Evolutionary conservation across 2,113 vertebrate species (phyloP).

Genomic region (Sphaerodactylus townsendi): DNA sequence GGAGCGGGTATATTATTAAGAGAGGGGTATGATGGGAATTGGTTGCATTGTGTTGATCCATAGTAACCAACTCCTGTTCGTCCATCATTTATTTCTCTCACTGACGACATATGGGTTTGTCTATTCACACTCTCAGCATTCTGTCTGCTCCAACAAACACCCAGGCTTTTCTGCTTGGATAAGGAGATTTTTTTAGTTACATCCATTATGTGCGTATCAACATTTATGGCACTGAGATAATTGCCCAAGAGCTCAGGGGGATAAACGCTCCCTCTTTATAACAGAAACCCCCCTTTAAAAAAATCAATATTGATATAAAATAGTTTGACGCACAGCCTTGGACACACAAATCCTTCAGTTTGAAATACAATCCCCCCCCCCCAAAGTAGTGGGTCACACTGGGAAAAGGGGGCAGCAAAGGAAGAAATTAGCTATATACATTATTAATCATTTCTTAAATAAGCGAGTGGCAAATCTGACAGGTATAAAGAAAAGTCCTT

Average conservation of each 20-base stretch:
- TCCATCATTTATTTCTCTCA: constrained; percentile 81
- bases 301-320: constrained; percentile 80
- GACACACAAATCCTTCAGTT: constrained; percentile 37
- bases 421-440: constrained; percentile 27
- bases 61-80: constrained; percentile 77
- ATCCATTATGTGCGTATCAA: constrained; percentile 83
- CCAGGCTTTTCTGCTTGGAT: constrained; percentile 80
- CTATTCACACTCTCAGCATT: constrained; percentile 81
- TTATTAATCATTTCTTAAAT: constrained; percentile 60
- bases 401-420: constrained; percentile 33
- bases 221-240: constrained; percentile 84
- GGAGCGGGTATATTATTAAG: constrained; percentile 80
- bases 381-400: constrained; percentile 28
- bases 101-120: constrained; percentile 81
- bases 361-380: constrained; percentile 34
- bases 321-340: constrained; percentile 58
- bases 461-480: constrained; percentile 52
- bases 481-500: constrained; percentile 43
- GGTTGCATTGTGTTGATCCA: constrained; percentile 83
- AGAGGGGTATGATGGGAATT: constrained; percentile 83
- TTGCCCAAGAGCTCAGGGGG: constrained; percentile 79
- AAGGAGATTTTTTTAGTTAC: constrained; percentile 82
- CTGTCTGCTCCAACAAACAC: constrained; percentile 82
- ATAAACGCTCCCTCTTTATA: constrained; percentile 79
- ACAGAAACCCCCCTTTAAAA: constrained; percentile 58